Percentiles rank a stretch among this genome's conserved stretches.
Conservation (phyloP, 2,797 vertebrate species). For the Protosalanx chinensis region DNA sequence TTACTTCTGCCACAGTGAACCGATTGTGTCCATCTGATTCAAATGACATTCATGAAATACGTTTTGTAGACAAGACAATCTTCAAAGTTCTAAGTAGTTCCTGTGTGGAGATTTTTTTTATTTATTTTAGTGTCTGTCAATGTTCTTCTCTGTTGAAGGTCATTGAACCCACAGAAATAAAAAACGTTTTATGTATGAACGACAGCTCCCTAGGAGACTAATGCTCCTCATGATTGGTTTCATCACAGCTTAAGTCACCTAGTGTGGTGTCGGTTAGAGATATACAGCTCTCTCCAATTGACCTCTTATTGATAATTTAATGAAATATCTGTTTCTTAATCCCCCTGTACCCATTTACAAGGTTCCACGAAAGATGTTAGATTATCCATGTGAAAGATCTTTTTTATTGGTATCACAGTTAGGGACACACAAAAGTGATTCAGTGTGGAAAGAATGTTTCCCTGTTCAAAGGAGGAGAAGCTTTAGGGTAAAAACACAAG, state of each 20-base stretch:
- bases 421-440: constrained; percentile 29
- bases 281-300: neutral
- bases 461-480: constrained; percentile 4
- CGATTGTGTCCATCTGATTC: too few species aligned
- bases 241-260: too few species aligned
- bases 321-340: too few species aligned
- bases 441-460: constrained; percentile 44
- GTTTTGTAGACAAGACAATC: too few species aligned
- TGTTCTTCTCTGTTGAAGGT: constrained; percentile 12
- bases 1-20: too few species aligned
- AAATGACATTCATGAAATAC: too few species aligned
- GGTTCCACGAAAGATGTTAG: neutral
- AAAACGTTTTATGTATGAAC: neutral
- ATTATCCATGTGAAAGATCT: neutral
- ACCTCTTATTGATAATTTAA: neutral
- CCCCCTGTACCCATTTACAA: too few species aligned
- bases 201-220: neutral
- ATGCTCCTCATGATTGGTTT: neutral
- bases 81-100: constrained; percentile 3
- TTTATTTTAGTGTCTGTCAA: constrained; percentile 13
- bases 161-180: constrained; percentile 11
- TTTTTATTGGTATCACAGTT: constrained; percentile 3
- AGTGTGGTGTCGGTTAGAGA: too few species aligned
- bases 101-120: neutral
- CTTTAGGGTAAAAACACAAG: constrained; percentile 19